phyloP scores from a whole-genome alignment of 2,888 invertebrate genomes.

The Sturmia bella region DNA sequence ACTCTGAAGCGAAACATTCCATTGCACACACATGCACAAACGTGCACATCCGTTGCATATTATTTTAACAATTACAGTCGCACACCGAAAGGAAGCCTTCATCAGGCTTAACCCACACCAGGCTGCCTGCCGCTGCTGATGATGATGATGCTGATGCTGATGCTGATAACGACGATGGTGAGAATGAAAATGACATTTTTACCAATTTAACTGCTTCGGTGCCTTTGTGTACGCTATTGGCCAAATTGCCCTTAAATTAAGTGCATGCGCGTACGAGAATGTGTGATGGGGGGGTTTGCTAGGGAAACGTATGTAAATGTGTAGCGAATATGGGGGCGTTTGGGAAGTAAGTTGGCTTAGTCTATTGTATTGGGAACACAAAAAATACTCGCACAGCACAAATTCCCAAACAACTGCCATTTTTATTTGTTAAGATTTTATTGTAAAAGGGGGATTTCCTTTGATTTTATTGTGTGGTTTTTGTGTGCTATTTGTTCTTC shows the following conservation, averaged over 20 bases:
- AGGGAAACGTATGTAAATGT: background rate
- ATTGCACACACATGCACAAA: slow-evolving; percentile 49
- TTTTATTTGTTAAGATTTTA: slow-evolving; percentile 71
- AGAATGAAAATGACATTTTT: slow-evolving; percentile 59
- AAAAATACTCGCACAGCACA: slow-evolving; percentile 41
- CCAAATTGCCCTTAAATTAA: slow-evolving; percentile 71
- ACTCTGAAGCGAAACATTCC: slow-evolving; percentile 39
- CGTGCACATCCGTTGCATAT: slow-evolving; percentile 67
- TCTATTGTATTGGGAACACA: slow-evolving; percentile 52
- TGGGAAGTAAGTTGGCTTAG: slow-evolving; percentile 15
- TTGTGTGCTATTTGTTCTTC: slow-evolving; percentile 58
- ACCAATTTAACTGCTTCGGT: slow-evolving; percentile 68
- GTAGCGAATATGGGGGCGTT: background rate
- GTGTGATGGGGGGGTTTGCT: slow-evolving; percentile 55
- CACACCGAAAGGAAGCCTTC: slow-evolving; percentile 16
- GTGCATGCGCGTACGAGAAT: slow-evolving; percentile 68
- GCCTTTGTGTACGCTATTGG: slow-evolving; percentile 72
- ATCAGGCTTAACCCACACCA: slow-evolving; percentile 17
- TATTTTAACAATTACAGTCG: slow-evolving; percentile 47
- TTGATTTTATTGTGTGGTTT: slow-evolving; percentile 71
- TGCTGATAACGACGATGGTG: slow-evolving; percentile 30
- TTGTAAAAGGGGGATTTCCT: slow-evolving; percentile 70
- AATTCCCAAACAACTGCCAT: slow-evolving; percentile 71
- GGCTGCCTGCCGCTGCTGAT: no score
- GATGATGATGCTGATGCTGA: slow-evolving; percentile 17